Evolutionary conservation across 2,888 invertebrate species (phyloP), one percentile per base, ranked within the genome.

Genomic region (Hypercompe scribonia): DNA sequence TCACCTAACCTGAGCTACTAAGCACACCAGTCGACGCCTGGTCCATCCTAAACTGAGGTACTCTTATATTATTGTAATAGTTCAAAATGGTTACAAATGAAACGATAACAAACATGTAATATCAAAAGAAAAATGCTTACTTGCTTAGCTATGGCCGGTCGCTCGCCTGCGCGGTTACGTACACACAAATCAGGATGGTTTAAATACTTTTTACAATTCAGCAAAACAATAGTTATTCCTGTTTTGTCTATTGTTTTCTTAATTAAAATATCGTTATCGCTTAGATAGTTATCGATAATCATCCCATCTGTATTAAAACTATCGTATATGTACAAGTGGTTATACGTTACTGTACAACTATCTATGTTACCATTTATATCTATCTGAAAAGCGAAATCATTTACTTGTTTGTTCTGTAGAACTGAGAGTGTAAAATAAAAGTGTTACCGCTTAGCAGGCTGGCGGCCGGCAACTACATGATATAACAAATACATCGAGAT

Each of bases 41-140:
- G 95, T 95, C 95, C 93, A 94, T 94, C 95, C 93, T 95, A 93
- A 95, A 94, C 94, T 94, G 95, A 95, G 95, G 93, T 95, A 93
- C 90, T 91, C 93, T 91, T 94, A 94, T 93, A 91, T 87, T 94
- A 94, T 93, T 89, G 92, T 94, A 95, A 94, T 95, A 95, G 92
- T 94, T 95, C 86, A 94, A 94, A 84, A 94, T 93, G 93, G 93
- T 94, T 95, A 95, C 92, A 95, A 95, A 95, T 92, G 78, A 95
- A 95, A 95, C 95, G 91, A 91, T 95, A 95, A 95, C 95, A 95
- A 93, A 94, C 90, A 91, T 95, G 93, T 95, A 94, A 92, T 94
- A 92, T 89, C 87, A 95, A 95, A 94, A 91, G 88, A 95, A 95
- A 91, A 92, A 92, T 94, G 94, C 95, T 95, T 95, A 95, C 92